These are phyloP conservation scores for Blastomussa wellsi DNA, from an alignment of 92 coral and sea anemone genomes.

Conservation along the genomic window DNA sequence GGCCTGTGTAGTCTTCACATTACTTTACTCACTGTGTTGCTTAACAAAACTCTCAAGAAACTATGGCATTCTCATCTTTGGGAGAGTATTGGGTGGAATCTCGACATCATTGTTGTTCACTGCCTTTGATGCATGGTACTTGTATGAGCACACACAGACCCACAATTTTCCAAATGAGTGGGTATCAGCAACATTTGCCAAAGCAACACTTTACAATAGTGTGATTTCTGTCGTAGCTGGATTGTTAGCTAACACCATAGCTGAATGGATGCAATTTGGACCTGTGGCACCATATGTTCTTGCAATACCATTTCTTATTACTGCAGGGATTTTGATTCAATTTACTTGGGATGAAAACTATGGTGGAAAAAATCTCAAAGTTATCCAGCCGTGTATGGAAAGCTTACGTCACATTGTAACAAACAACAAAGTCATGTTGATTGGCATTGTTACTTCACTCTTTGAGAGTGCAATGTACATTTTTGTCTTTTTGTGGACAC, in stretches of 20 bases:
- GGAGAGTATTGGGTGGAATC: conserved; percentile 93
- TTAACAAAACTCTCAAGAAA: conserved; percentile 87
- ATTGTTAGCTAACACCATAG: conserved; percentile 75
- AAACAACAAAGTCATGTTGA: conserved; percentile 76
- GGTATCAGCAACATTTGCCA: conserved; percentile 89
- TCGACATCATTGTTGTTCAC: conserved; percentile 92
- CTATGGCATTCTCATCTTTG: conserved; percentile 83
- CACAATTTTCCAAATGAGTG: conserved; percentile 94
- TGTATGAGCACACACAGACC: conserved; percentile 92
- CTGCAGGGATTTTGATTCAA: conserved; percentile 78
- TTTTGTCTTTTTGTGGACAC: conserved; percentile 98
- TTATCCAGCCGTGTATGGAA: conserved; percentile 86
- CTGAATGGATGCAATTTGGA: conserved; percentile 93
- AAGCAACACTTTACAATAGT: conserved; percentile 94
- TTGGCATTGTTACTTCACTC: conserved; percentile 89
- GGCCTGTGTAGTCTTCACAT: conserved; percentile 88
- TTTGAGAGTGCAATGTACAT: conserved; percentile 98
- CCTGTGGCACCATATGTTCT: conserved; percentile 96
- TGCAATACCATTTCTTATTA: conserved; percentile 87
- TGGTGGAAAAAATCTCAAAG: conserved; percentile 78
- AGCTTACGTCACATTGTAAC: conserved; percentile 88
- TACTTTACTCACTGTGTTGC: conserved; percentile 91
- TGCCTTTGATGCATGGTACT: conserved; percentile 97
- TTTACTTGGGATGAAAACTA: conserved; percentile 97
- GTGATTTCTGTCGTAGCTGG: conserved; percentile 89